Percentiles rank a stretch among this genome's conserved stretches.
Evolutionary conservation across 2,888 invertebrate genomes (phyloP).

Genomic region (Dynastes maya): DNA sequence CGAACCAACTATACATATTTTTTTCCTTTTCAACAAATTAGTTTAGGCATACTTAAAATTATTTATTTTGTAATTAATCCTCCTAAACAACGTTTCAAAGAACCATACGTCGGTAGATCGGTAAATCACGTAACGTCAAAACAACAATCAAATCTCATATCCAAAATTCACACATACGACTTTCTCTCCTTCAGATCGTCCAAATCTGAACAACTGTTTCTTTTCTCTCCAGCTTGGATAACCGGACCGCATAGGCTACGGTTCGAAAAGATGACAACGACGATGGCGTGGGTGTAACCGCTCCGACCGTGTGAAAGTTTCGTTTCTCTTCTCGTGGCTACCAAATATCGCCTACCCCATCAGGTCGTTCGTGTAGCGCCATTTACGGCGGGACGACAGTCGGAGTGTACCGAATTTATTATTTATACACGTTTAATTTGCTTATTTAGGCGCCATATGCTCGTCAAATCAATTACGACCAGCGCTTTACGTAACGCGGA

Average conservation of each 20-base stretch:
- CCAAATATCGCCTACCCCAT: slow-evolving; percentile 8
- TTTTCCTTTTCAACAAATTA: too few relatives aligned
- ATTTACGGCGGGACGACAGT: slow-evolving; percentile 25
- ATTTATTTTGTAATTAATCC: too few relatives aligned
- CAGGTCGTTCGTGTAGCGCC: too few relatives aligned
- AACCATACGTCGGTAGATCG: background rate
- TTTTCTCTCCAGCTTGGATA: slow-evolving; percentile 11
- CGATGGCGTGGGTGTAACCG: slow-evolving; percentile 25
- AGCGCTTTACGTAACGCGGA: slow-evolving; percentile 6
- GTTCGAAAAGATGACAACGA: slow-evolving; percentile 20
- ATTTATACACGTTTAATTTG: slow-evolving; percentile 36
- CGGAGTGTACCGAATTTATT: background rate
- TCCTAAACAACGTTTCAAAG: background rate
- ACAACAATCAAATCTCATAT: background rate
- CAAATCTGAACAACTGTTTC: slow-evolving; percentile 10
- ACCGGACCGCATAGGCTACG: background rate
- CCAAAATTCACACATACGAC: background rate
- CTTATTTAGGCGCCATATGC: slow-evolving; percentile 32
- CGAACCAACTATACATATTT: too few relatives aligned
- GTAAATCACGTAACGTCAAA: background rate
- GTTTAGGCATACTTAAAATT: too few relatives aligned
- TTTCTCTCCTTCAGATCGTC: background rate
- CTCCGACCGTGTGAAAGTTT: slow-evolving; percentile 37
- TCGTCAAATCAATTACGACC: slow-evolving; percentile 17
- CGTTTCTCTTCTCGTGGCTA: background rate